These are phyloP conservation scores for Tenodera sinensis DNA, from an alignment of 2,888 invertebrate species.

Conservation along the genomic window DNA sequence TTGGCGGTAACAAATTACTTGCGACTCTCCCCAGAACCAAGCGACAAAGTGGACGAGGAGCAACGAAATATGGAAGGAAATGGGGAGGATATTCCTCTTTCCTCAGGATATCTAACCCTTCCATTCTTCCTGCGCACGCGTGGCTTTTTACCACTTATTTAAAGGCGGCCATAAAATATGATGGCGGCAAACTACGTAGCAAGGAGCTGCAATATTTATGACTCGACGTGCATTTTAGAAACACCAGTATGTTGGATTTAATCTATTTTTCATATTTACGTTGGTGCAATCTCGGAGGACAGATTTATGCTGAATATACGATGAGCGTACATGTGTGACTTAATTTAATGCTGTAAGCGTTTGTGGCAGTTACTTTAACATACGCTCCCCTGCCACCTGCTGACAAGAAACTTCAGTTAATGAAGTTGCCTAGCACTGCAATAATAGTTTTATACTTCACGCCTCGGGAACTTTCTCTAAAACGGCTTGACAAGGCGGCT, in stretches of 20 bases:
- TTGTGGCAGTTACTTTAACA: neutral
- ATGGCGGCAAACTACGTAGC: neutral
- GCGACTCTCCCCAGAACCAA: neutral
- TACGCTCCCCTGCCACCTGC: neutral
- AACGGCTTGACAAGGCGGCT: too few species aligned
- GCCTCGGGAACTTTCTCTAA: too few species aligned
- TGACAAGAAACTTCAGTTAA: neutral
- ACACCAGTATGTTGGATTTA: neutral
- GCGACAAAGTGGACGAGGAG: constrained; percentile 11
- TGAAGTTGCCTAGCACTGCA: neutral
- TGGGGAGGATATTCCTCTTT: neutral
- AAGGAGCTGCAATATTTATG: neutral
- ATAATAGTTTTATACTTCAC: neutral
- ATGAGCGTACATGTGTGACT: neutral
- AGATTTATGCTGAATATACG: neutral
- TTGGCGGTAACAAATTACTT: constrained; percentile 1
- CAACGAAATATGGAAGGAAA: constrained; percentile 9
- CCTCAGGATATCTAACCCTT: neutral
- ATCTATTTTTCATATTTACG: neutral
- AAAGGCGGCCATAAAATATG: neutral
- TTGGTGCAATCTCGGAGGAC: neutral
- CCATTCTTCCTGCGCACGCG: neutral
- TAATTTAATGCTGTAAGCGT: neutral
- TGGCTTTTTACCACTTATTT: neutral
- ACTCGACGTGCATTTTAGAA: neutral